Evolutionary conservation across 1,140 invertebrate species (phyloP), one percentile per base, ranked within the genome.

Genomic region (Drosophila pseudoobscura): DNA sequence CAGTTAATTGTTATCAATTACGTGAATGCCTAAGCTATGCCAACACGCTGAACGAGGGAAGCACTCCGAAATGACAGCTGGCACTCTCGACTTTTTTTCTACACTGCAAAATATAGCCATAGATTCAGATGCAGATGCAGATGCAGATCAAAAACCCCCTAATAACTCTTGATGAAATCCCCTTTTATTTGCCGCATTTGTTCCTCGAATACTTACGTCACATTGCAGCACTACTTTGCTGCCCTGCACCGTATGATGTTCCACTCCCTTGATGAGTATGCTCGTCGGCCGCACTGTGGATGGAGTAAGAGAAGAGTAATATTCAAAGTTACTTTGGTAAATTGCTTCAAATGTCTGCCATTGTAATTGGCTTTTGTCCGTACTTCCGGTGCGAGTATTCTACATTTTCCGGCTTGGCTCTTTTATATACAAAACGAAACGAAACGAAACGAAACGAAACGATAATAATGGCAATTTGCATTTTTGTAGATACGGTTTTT

Each of bases 211-310:
- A 91, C 88, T 91, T 85, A 91, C 94, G 24, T 93, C 92, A 90
- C 97, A 98, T 83, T 94, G 93, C 26, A 98, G 93, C 20, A 95
- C 93, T 17, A 97, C 95, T 69, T 95, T 94, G 9, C 94, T 95
- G 20, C 96, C 96, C 83, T 96, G 95, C 5, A 95, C 94, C 7
- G 95, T 95, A 78, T 96, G 95, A 57, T 94, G 93, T 13, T 95
- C 94, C 17, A 95, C 94, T 5, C 96, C 96, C 29, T 93, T 93
- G 65, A 97, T 93, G 65, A 94, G 93, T 89, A 97, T 95, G 77
- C 93, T 95, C 75, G 94, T 93, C 1, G 96, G 96, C 17, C 95
- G 94, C 8, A 98, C 96, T 94, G 44, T 93, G 4, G 24, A 26
- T 93, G 56, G 73, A 60, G 49, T 35, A 55, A 22, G 17, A 51